These are phyloP conservation scores for Raja brachyura DNA, from an alignment of 2,113 vertebrate species.

Conservation along the genomic window DNA sequence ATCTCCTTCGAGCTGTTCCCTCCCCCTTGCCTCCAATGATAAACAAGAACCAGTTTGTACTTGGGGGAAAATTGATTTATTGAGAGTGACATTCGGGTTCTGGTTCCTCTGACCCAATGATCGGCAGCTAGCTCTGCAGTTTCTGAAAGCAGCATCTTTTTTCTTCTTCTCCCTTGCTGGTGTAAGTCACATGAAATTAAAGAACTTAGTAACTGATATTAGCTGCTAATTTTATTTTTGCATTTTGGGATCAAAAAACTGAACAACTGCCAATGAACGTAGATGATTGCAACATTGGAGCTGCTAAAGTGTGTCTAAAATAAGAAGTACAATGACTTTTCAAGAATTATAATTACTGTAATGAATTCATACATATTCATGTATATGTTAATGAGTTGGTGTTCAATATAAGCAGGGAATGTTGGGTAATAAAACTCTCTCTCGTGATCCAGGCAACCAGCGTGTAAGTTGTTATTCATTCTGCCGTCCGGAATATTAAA, in stretches of 20 bases:
- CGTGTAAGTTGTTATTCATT: no score
- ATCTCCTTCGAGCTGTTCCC: conserved; percentile 27
- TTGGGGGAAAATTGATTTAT: conserved; percentile 46
- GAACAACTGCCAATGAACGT: conserved; percentile 41
- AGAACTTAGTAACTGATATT: conserved; percentile 42
- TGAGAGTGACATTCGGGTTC: conserved; percentile 45
- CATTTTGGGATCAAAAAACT: conserved; percentile 39
- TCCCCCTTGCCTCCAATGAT: conserved; percentile 37
- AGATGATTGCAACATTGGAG: conserved; percentile 43
- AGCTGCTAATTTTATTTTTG: conserved; percentile 41
- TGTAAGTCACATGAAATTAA: conserved; percentile 42
- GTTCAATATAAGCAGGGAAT: no score
- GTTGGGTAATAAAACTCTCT: no score
- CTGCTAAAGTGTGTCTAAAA: conserved; percentile 44
- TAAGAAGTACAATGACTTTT: conserved; percentile 41
- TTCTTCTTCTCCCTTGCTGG: conserved; percentile 43
- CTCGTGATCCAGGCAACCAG: no score
- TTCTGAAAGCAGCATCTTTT: conserved; percentile 44
- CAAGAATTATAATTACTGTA: conserved; percentile 44
- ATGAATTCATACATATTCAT: no score
- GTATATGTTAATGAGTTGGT: no score
- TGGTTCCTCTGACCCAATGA: conserved; percentile 44
- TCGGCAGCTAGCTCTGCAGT: conserved; percentile 48
- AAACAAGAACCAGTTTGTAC: conserved; percentile 46
- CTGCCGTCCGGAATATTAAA: no score